Evolutionary conservation across 2,113 vertebrate species (phyloP), one percentile per base, ranked within the genome.

Genomic region (Xiphophorus maculatus): DNA sequence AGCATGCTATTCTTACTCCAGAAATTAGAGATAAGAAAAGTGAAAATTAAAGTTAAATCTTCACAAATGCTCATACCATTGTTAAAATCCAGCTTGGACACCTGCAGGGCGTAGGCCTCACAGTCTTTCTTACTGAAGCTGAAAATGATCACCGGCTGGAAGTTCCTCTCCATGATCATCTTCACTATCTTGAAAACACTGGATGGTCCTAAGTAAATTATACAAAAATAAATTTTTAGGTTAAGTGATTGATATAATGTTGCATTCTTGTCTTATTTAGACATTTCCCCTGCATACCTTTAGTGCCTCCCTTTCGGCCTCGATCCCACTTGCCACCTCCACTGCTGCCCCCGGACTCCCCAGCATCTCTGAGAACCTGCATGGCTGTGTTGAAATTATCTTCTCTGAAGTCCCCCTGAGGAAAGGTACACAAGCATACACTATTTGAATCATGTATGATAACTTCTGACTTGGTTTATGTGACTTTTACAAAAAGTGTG

Each of bases 131-230:
- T 99, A 89, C 98, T 99, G 93, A 99, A 99, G 90, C 98, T 99
- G 90, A 99, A 99, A 84, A 99, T 99, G 88, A 99, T 99, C 51
- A 99, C 98, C 3, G 98, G 98, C 79, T 99, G 98, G 90, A 99
- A 99, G 93, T 99, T 99, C 77, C 97, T 96, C 93, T 99, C 98
- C 97, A 99, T 99, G 71, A 99, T 99, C 98, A 99, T 99, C 92
- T 99, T 99, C 65, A 99, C 98, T 75, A 99, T 99, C 88, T 99
- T 99, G 87, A 99, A 99, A 35, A 99, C 98, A 68, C 97, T 99
- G 67, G 97, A 99, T 19, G 97, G 97, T 64, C 98, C 98, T 99
- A 70, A 79, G 61, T 84, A 67, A 86, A 74, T n/a, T 5, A 76
- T 5, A 60, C 11, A 77, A n/a, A 70, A 12, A 44, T 19, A 14